phyloP scores from a whole-genome alignment of 2,113 vertebrate species.

The Anguilla rostrata region DNA sequence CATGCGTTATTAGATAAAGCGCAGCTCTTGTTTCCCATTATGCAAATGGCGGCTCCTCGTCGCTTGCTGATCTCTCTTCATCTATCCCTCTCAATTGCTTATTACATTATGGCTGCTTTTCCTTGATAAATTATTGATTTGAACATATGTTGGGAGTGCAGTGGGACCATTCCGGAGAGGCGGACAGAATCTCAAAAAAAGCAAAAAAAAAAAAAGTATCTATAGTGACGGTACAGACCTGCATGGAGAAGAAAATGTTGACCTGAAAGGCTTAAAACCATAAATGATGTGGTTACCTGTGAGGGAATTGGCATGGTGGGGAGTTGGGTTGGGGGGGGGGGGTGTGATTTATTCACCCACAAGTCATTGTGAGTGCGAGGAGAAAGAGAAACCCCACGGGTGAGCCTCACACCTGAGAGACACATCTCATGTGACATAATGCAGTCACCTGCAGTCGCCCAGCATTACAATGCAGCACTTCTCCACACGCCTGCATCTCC shows the following conservation, averaged over 20 bases:
- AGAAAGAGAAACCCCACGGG: neutral
- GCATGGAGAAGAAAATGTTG: neutral
- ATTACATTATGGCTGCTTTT: slow-evolving; percentile 21
- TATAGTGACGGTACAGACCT: neutral
- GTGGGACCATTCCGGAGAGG: neutral
- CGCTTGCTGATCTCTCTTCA: neutral
- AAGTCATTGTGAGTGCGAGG: neutral
- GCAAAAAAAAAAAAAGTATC: too few relatives aligned
- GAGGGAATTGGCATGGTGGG: neutral
- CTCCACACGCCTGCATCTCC: neutral
- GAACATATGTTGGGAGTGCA: neutral
- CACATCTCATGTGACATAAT: neutral
- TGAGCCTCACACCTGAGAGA: neutral
- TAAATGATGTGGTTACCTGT: neutral
- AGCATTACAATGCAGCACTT: neutral
- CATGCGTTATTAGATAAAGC: slow-evolving; percentile 28
- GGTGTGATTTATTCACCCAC: neutral
- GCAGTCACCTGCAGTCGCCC: neutral
- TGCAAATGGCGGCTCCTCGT: slow-evolving; percentile 5
- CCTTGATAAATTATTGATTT: slow-evolving; percentile 29
- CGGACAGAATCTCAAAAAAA: neutral
- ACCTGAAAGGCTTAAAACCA: neutral
- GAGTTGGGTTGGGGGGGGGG: neutral
- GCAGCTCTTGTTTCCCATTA: slow-evolving; percentile 20
- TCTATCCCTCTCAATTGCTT: neutral